phyloP scores from a whole-genome alignment of 2,888 invertebrate genomes.

The Hyppa rectilinea region DNA sequence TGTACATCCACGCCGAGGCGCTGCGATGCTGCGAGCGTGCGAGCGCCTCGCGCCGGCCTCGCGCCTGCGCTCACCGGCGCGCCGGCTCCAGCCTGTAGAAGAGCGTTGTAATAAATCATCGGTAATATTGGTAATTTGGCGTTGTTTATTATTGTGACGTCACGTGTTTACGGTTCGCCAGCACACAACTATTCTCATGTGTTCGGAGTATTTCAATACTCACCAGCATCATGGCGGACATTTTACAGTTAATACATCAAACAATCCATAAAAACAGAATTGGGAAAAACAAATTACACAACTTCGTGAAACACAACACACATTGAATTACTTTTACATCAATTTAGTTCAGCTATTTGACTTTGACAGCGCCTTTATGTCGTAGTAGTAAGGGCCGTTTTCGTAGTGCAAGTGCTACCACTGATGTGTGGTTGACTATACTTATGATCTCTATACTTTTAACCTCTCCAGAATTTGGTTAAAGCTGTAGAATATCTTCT shows the following conservation, averaged over 20 bases:
- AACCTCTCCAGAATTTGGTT: neutral
- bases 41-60: neutral
- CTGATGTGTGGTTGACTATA: too few species aligned
- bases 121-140: slow-evolving; percentile 63
- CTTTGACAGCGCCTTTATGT: neutral
- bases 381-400: neutral
- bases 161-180: slow-evolving; percentile 61
- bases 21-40: neutral
- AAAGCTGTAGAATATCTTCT: neutral
- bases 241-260: slow-evolving; percentile 40
- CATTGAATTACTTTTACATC: too few species aligned
- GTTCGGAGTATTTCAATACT: slow-evolving; percentile 54
- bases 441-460: too few species aligned
- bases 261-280: slow-evolving; percentile 37
- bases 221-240: slow-evolving; percentile 22
- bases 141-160: slow-evolving; percentile 69
- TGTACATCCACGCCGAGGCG: neutral
- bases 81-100: slow-evolving; percentile 34
- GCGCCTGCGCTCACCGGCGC: neutral
- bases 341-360: too few species aligned
- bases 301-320: too few species aligned
- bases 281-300: too few species aligned
- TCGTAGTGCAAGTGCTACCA: neutral
- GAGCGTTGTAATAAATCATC: slow-evolving; percentile 65
- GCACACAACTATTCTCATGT: slow-evolving; percentile 59